Conservation (phyloP, 2,797 vertebrate species). For the Pangasius macronema region DNA sequence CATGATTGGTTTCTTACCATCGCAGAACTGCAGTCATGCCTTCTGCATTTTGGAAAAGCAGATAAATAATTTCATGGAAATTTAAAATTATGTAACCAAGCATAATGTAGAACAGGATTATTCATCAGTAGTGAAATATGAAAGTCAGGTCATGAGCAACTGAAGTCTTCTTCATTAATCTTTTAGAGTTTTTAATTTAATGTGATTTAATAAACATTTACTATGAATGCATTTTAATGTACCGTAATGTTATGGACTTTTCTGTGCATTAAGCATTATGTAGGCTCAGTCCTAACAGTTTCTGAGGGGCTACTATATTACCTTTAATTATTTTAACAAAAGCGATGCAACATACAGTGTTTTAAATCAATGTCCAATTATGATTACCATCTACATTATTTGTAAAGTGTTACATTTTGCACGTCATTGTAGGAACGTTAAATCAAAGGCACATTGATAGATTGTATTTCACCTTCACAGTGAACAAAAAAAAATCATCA, state of each 20-base stretch:
- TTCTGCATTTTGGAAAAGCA: not conserved
- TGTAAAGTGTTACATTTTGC: no score
- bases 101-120: not conserved
- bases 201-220: not conserved
- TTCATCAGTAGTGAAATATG: not conserved
- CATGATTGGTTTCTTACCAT: not conserved
- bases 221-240: not conserved
- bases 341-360: not conserved
- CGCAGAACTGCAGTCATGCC: not conserved
- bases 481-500: no score
- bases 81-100: not conserved
- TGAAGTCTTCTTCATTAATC: not conserved
- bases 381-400: not conserved
- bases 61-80: not conserved
- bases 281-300: no score
- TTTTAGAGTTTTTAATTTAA: not conserved
- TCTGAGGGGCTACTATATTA: no score
- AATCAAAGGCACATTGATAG: no score
- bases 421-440: no score
- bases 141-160: not conserved
- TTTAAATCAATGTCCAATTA: not conserved
- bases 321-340: no score
- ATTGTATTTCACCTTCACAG: no score
- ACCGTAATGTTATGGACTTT: no score
- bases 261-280: no score